These are phyloP conservation scores for Rhinolophus sinicus DNA, from an alignment of 2,113 vertebrate species.

Conservation along the genomic window DNA sequence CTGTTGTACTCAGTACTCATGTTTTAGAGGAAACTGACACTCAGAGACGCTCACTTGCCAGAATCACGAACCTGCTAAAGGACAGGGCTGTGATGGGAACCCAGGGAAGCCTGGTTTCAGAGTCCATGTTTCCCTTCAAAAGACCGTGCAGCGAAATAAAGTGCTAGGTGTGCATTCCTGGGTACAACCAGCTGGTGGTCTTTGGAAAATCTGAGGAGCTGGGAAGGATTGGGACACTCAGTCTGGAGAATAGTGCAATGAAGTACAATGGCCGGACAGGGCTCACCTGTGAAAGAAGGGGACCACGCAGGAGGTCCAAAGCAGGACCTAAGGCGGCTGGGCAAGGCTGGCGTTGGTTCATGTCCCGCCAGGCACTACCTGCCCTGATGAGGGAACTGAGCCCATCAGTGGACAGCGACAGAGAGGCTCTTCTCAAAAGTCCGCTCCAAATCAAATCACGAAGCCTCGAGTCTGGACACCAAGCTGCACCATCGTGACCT, in stretches of 20 bases:
- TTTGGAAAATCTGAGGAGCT: not conserved
- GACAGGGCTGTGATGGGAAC: not conserved
- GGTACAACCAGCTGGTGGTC: not conserved
- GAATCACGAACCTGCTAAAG: not conserved
- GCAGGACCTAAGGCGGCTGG: not conserved
- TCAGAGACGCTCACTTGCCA: not conserved
- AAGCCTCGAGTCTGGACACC: not conserved
- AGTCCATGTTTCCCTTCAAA: not conserved
- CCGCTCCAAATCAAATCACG: not conserved
- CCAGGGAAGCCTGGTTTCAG: not conserved
- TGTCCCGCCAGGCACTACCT: not conserved
- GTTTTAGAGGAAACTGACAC: not conserved
- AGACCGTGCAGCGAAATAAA: too few species aligned
- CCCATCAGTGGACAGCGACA: not conserved
- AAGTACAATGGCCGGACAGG: not conserved
- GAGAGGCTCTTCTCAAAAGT: not conserved
- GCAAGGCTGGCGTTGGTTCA: not conserved
- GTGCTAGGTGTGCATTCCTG: not conserved
- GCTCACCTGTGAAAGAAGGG: too few species aligned
- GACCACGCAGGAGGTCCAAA: not conserved
- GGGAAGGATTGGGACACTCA: not conserved
- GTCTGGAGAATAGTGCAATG: not conserved
- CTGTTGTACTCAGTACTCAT: not conserved
- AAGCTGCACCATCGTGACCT: not conserved
- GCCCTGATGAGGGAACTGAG: not conserved